A percentile compares a stretch with the other conserved stretches of the same genome.
Conservation (phyloP, 2,113 vertebrate species). For the Catagonus wagneri region DNA sequence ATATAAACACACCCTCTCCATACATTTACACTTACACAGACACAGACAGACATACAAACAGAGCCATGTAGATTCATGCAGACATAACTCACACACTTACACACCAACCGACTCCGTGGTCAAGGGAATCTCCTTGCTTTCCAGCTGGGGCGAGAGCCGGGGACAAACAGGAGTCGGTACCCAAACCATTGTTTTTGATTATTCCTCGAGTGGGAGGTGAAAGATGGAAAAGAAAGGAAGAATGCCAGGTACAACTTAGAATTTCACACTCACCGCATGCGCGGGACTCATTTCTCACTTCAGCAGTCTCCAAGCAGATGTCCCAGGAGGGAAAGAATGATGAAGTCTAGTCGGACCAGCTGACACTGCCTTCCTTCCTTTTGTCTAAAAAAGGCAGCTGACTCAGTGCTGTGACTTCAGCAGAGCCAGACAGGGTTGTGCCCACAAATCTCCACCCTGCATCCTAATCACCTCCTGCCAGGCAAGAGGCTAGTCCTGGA, state of each 20-base stretch:
- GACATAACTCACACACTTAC: not conserved
- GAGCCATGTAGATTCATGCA: not conserved
- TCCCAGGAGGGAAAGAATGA: slow-evolving; percentile 49
- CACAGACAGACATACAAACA: not conserved
- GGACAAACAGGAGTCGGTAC: not conserved
- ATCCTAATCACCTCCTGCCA: not conserved
- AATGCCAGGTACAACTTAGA: not conserved
- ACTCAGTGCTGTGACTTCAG: not conserved
- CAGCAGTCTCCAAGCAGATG: not conserved
- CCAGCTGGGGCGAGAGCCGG: not conserved
- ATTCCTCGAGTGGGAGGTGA: not conserved
- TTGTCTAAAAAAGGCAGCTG: slow-evolving; percentile 4
- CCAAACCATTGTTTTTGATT: not conserved
- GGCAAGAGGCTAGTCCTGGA: not conserved
- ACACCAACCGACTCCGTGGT: not conserved
- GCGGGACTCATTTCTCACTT: not conserved
- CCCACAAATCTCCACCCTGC: not conserved
- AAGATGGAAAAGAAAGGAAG: not conserved
- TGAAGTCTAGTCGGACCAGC: not conserved
- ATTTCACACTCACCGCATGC: not conserved
- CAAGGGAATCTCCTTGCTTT: not conserved
- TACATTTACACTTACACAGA: not conserved
- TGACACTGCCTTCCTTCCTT: not conserved
- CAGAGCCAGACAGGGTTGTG: not conserved
- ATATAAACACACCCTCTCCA: not conserved